These are phyloP conservation scores for Sternotherus odoratus DNA, from an alignment of 2,797 vertebrate species.

Conservation along the genomic window DNA sequence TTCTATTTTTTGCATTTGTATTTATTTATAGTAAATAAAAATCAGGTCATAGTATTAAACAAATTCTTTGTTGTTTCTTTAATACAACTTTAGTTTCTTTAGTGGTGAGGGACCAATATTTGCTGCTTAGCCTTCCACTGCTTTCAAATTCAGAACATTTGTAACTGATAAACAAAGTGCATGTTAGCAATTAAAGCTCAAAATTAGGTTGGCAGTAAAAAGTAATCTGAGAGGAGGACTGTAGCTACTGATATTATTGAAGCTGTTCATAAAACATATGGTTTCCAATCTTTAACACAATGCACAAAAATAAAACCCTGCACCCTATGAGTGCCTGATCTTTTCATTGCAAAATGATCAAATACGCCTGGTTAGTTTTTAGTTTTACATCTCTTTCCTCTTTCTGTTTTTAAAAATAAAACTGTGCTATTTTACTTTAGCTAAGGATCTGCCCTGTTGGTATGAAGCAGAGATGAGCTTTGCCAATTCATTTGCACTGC, in stretches of 20 bases:
- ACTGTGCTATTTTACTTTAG: conserved; percentile 49
- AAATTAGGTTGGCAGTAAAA: conserved; percentile 76
- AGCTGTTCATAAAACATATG: conserved; percentile 74
- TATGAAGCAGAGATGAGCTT: conserved; percentile 1
- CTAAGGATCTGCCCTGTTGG: conserved; percentile 47
- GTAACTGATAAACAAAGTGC: conserved; percentile 78
- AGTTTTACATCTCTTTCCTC: conserved; percentile 59
- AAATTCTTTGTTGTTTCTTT: not conserved
- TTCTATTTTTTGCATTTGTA: not conserved
- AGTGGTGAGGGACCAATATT: not conserved
- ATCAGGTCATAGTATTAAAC: not conserved
- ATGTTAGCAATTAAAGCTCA: conserved; percentile 75
- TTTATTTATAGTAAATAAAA: not conserved
- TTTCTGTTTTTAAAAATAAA: conserved; percentile 56
- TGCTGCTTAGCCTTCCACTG: conserved; percentile 52
- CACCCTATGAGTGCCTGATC: conserved; percentile 48
- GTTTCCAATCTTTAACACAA: conserved; percentile 72
- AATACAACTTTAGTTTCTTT: not conserved
- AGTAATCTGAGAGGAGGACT: conserved; percentile 75
- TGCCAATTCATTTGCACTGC: conserved; percentile 69
- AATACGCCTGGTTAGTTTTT: conserved; percentile 61
- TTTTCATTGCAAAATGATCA: conserved; percentile 66
- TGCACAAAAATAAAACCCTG: conserved; percentile 65
- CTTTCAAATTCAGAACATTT: conserved; percentile 70
- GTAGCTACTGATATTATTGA: conserved; percentile 76